Percentiles rank a stretch among this genome's conserved stretches.
Conservation (phyloP, 2,888 invertebrate species). For the Acrocyrtus sp. region DNA sequence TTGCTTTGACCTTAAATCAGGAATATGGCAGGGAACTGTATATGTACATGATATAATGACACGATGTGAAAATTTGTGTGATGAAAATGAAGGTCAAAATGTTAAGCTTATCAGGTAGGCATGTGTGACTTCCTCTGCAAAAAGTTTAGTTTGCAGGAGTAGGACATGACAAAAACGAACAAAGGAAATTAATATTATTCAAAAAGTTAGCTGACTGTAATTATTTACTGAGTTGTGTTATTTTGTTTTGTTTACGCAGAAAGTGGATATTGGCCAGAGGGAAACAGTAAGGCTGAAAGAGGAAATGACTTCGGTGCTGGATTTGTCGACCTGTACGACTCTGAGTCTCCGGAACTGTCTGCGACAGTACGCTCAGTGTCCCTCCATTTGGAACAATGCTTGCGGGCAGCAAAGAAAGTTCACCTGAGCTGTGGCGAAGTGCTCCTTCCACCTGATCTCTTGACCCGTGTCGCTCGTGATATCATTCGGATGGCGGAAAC, state of each 20-base stretch:
- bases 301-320: constrained; percentile 38
- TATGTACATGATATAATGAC: neutral
- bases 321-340: constrained; percentile 50
- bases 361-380: constrained; percentile 73
- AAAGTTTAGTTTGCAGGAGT: neutral
- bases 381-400: constrained; percentile 79
- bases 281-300: constrained; percentile 15
- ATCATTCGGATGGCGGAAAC: constrained; percentile 85
- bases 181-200: neutral
- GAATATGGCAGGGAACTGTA: constrained; percentile 27
- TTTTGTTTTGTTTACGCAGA: constrained; percentile 23
- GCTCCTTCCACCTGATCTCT: constrained; percentile 83
- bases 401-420: constrained; percentile 82
- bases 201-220: neutral
- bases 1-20: constrained; percentile 37
- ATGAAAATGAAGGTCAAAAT: constrained; percentile 33
- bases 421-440: constrained; percentile 87
- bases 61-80: neutral
- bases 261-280: constrained; percentile 29
- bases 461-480: constrained; percentile 81
- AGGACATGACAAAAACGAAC: neutral
- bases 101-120: too few species aligned
- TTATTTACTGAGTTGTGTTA: neutral
- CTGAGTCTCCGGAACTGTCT: constrained; percentile 62
- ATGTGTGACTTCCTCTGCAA: too few species aligned